phyloP scores from a whole-genome alignment of 2,113 vertebrate species.

The Pholis gunnellus region DNA sequence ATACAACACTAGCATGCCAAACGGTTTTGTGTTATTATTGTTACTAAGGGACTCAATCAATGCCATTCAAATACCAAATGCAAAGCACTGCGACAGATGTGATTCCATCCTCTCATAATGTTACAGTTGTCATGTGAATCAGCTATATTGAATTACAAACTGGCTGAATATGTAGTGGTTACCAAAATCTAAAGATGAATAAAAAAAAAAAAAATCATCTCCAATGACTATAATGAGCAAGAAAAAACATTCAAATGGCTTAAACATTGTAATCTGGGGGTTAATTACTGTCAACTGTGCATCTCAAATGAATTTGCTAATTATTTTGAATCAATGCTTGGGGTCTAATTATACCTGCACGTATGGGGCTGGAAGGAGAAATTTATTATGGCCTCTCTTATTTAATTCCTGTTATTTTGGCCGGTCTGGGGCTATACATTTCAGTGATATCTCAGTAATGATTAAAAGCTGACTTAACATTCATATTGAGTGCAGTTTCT shows the following conservation, averaged over 20 bases:
- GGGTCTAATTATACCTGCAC: slow-evolving; percentile 66
- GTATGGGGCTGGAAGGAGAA: slow-evolving; percentile 41
- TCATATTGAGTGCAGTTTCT: slow-evolving; percentile 1
- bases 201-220: neutral
- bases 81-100: neutral
- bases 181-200: neutral
- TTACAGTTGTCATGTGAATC: neutral
- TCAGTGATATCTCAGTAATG: slow-evolving; percentile 45
- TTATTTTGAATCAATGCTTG: slow-evolving; percentile 63
- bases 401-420: slow-evolving; percentile 57
- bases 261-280: slow-evolving; percentile 48
- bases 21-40: neutral
- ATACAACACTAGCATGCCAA: neutral
- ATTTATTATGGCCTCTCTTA: slow-evolving; percentile 44
- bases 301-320: slow-evolving; percentile 47
- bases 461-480: slow-evolving; percentile 31
- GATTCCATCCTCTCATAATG: neutral
- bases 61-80: neutral
- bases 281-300: slow-evolving; percentile 65
- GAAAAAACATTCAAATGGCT: slow-evolving; percentile 24
- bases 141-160: neutral
- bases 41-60: neutral
- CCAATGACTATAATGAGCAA: neutral
- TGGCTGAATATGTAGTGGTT: neutral
- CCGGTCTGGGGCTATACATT: slow-evolving; percentile 60